Conservation (phyloP, 2,797 vertebrate species). For the Threskiornis aethiopicus region DNA sequence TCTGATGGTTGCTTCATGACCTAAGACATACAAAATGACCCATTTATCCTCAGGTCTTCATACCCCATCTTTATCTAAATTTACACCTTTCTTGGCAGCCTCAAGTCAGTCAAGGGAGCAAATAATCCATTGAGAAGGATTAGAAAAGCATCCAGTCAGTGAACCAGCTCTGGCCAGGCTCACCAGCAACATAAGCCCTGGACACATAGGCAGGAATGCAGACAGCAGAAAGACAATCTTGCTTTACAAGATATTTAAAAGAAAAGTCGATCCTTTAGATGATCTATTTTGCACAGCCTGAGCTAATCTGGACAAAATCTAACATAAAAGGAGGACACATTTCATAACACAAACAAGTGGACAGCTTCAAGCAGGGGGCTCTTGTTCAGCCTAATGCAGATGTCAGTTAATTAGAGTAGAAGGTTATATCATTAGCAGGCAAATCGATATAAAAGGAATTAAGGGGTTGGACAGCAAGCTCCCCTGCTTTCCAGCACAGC, state of each 20-base stretch:
- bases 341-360: slow-evolving; percentile 55
- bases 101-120: neutral
- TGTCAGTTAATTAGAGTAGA: slow-evolving; percentile 81
- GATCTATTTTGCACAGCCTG: neutral
- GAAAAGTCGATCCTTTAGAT: neutral
- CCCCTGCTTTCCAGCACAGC: slow-evolving; percentile 63
- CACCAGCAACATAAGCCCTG: neutral
- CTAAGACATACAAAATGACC: neutral
- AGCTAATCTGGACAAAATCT: neutral
- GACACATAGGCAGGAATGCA: neutral
- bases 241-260: neutral
- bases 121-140: neutral
- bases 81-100: neutral
- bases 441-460: slow-evolving; percentile 82
- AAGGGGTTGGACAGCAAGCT: slow-evolving; percentile 69
- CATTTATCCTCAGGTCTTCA: neutral
- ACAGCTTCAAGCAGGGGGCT: slow-evolving; percentile 5
- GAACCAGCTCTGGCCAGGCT: neutral
- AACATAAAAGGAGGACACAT: neutral
- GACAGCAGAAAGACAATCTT: neutral
- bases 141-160: neutral
- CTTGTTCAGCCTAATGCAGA: slow-evolving; percentile 64
- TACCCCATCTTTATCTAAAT: neutral
- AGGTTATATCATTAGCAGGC: slow-evolving; percentile 76
- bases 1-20: neutral